Conservation (phyloP, 2,888 invertebrate species). For the Trypoxylon attenuatum region DNA sequence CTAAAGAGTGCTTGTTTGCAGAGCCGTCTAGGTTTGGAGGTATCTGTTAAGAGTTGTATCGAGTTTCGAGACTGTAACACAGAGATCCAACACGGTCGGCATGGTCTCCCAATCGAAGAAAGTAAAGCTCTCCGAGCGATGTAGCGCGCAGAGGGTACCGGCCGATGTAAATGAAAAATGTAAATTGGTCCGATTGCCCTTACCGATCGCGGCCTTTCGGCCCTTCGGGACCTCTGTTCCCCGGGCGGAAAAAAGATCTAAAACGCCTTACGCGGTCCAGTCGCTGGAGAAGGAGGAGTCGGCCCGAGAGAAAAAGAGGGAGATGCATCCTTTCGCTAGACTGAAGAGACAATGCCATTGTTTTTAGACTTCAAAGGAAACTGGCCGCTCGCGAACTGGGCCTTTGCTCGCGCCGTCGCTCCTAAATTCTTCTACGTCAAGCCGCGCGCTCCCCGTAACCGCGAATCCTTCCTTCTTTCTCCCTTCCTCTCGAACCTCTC, state of each 20-base stretch:
- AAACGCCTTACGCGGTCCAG: conserved; percentile 49
- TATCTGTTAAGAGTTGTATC: too few species aligned
- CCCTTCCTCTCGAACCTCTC: conserved; percentile 10
- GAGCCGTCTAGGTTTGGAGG: too few species aligned
- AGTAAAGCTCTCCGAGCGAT: conserved; percentile 16
- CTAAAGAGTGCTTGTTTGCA: too few species aligned
- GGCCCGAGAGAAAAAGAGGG: conserved; percentile 44
- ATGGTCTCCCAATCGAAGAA: too few species aligned
- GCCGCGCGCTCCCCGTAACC: conserved; percentile 60
- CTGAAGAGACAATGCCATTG: conserved; percentile 75
- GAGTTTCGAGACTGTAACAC: too few species aligned
- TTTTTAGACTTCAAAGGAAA: conserved; percentile 74
- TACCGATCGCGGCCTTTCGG: conserved; percentile 60
- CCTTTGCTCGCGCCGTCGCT: conserved; percentile 73
- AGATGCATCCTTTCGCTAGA: conserved; percentile 66
- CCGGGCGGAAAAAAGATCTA: conserved; percentile 63
- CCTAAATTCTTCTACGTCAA: conserved; percentile 75
- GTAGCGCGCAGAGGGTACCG: not conserved
- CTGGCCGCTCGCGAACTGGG: conserved; percentile 70
- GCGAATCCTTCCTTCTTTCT: conserved; percentile 52
- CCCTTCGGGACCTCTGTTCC: conserved; percentile 42
- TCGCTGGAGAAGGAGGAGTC: conserved; percentile 33
- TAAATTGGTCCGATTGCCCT: conserved; percentile 70
- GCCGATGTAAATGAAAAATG: conserved; percentile 71
- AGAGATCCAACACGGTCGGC: too few species aligned